phyloP scores from a whole-genome alignment of 2,113 vertebrate species.

The Irena cyanogastra region DNA sequence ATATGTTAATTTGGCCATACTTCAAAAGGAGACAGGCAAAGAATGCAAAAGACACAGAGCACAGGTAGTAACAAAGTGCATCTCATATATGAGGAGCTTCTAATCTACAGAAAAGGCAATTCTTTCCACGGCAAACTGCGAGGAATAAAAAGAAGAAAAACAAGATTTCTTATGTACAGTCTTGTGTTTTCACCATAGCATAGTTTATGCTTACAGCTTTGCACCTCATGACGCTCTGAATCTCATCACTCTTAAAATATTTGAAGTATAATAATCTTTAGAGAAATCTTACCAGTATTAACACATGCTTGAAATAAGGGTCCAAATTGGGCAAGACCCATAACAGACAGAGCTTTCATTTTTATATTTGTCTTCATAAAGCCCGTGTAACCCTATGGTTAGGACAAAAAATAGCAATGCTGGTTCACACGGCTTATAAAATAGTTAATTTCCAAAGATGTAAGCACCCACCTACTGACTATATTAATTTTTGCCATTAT shows the following conservation, averaged over 20 bases:
- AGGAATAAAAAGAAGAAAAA: not conserved
- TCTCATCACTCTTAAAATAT: not conserved
- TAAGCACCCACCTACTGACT: not conserved
- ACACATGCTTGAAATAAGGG: not conserved
- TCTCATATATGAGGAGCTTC: not conserved
- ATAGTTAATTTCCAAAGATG: not conserved
- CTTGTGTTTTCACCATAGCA: not conserved
- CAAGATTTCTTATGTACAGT: not conserved
- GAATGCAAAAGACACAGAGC: not conserved
- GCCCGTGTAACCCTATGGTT: not conserved
- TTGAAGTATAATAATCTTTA: not conserved
- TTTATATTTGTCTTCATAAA: not conserved
- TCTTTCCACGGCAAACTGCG: not conserved
- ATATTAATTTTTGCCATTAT: not conserved
- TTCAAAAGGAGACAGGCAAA: not conserved
- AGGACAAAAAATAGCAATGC: not conserved
- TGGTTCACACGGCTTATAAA: not conserved
- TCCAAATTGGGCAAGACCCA: not conserved
- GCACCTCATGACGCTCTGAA: not conserved
- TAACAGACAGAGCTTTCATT: not conserved
- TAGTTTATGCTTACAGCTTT: not conserved
- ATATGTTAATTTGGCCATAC: not conserved
- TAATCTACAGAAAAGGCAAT: not conserved
- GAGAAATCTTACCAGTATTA: not conserved
- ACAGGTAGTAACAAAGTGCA: not conserved